Conservation (phyloP, 2,113 vertebrate genomes). For the Callaeas wilsoni region DNA sequence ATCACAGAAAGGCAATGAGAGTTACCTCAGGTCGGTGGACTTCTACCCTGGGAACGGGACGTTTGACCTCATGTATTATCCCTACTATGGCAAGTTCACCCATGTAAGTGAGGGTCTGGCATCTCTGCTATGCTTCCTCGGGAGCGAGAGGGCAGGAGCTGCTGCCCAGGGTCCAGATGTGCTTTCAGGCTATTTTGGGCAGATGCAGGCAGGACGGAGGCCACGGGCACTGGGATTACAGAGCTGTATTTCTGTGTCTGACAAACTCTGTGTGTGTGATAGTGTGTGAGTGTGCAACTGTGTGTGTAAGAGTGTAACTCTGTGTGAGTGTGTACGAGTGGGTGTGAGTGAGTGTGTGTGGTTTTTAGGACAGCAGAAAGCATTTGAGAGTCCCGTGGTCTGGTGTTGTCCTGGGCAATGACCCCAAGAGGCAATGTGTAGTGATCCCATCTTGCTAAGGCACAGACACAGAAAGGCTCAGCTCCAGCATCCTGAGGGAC, state of each 20-base stretch:
- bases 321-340: too few species aligned
- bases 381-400: background rate
- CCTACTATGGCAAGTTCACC: slow-evolving; percentile 92
- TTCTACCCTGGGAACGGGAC: slow-evolving; percentile 85
- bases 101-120: slow-evolving; percentile 79
- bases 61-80: slow-evolving; percentile 92
- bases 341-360: background rate
- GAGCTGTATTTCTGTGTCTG: background rate
- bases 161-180: background rate
- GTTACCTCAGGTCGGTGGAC: slow-evolving; percentile 74
- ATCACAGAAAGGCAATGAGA: slow-evolving; percentile 85
- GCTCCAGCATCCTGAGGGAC: background rate
- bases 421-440: background rate
- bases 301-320: background rate
- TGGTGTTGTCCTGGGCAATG: background rate
- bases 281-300: background rate
- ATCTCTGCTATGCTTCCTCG: background rate
- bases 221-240: background rate
- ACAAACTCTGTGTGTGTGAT: background rate
- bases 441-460: background rate
- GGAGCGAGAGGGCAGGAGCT: background rate
- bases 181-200: background rate
- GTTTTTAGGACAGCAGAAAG: background rate
- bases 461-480: background rate
- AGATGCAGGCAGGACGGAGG: background rate